Evolutionary conservation across 2,797 vertebrate species (phyloP).

Genomic region (Sebastes cheni): DNA sequence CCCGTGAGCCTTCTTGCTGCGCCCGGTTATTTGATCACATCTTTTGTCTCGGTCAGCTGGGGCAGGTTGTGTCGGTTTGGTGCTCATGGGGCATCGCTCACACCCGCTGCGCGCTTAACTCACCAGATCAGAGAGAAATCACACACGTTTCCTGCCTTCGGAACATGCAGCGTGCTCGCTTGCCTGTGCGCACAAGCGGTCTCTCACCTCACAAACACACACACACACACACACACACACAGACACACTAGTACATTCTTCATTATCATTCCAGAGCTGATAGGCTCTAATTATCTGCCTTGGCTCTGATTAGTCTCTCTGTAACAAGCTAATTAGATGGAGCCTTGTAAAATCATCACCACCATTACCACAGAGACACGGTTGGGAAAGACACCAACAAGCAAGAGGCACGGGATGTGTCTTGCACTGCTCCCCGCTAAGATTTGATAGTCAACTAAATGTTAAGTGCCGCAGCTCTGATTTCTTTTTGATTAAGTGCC

Average conservation of each 20-base stretch:
- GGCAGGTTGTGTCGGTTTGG: conserved; percentile 19
- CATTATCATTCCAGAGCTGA: conserved; percentile 79
- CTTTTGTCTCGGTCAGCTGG: conserved; percentile 57
- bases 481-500: conserved; percentile 76
- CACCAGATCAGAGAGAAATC: conserved; percentile 41
- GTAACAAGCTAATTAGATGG: conserved; percentile 82
- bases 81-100: conserved; percentile 57
- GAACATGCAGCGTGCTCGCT: conserved; percentile 4
- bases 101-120: conserved; percentile 23
- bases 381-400: conserved; percentile 71
- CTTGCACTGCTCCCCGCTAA: conserved; percentile 47
- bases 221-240: neutral
- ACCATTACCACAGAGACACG: conserved; percentile 76
- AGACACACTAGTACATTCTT: conserved; percentile 58
- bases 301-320: conserved; percentile 81
- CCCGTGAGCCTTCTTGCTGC: conserved; percentile 21
- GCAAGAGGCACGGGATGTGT: conserved; percentile 61
- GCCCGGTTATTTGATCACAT: conserved; percentile 56
- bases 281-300: conserved; percentile 80
- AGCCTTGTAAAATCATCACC: conserved; percentile 81
- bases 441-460: conserved; percentile 74
- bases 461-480: conserved; percentile 73
- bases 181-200: neutral
- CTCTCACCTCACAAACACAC: conserved; percentile 16
- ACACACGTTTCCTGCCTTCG: conserved; percentile 6